phyloP scores from a whole-genome alignment of 1,140 invertebrate species.

The Plectus sambesii region DNA sequence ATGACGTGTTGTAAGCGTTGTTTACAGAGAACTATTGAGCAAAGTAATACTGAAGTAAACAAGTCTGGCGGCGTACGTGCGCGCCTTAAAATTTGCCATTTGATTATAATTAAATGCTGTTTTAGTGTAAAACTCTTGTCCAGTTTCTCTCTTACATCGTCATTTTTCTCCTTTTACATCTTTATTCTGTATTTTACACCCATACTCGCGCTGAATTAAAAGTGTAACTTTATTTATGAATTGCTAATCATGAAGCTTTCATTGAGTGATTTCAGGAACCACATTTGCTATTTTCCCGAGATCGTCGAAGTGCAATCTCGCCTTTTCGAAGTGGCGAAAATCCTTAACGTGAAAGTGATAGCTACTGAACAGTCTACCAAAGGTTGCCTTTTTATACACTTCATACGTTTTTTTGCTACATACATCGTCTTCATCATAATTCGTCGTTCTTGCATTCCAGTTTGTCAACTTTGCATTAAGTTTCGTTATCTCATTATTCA shows the following conservation, averaged over 20 bases:
- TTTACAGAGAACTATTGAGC: too few species aligned
- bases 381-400: too few species aligned
- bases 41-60: too few species aligned
- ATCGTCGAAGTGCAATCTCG: conserved; percentile 62
- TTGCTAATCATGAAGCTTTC: conserved; percentile 6
- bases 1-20: too few species aligned
- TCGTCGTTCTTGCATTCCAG: too few species aligned
- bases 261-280: conserved; percentile 32
- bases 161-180: conserved; percentile 1
- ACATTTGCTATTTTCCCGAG: conserved; percentile 63
- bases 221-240: neutral
- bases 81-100: too few species aligned
- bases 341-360: conserved; percentile 65
- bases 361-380: conserved; percentile 69
- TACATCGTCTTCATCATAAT: too few species aligned
- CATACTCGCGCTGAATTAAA: too few species aligned
- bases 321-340: conserved; percentile 59
- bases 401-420: too few species aligned
- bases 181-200: too few species aligned
- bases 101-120: neutral
- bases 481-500: too few species aligned
- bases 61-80: too few species aligned
- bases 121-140: conserved; percentile 1
- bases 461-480: conserved; percentile 19
- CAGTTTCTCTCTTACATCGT: neutral